Conservation (phyloP, 2,113 vertebrate species). For the Nematolebias whitei region DNA sequence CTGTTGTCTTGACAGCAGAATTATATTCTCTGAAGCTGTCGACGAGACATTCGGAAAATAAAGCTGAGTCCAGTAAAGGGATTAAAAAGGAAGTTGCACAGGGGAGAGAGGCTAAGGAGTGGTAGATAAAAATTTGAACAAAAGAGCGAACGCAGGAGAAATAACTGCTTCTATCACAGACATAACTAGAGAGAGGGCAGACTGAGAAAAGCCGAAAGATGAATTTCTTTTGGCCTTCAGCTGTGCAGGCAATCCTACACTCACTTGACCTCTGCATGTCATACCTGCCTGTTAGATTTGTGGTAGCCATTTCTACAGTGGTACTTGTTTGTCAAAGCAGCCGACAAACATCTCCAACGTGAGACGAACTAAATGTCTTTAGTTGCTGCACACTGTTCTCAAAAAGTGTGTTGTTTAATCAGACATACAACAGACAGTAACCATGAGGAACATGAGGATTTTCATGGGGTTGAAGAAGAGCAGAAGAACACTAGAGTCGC, state of each 20-base stretch:
- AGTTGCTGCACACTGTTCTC: not conserved
- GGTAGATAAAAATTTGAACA: conserved; percentile 20
- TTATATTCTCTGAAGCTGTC: conserved; percentile 51
- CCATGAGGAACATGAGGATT: no score
- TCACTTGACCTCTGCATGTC: conserved; percentile 38
- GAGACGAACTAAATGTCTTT: not conserved
- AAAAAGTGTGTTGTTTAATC: not conserved
- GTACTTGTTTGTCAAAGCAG: conserved; percentile 6
- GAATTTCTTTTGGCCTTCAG: conserved; percentile 41
- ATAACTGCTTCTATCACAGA: conserved; percentile 21
- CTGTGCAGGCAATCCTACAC: conserved; percentile 26
- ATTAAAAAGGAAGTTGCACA: conserved; percentile 33
- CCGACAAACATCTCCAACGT: conserved; percentile 2
- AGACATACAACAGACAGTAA: no score
- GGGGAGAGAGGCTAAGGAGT: conserved; percentile 26
- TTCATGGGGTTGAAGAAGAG: no score
- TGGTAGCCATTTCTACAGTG: not conserved
- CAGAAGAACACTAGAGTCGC: no score
- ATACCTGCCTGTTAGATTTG: conserved; percentile 20
- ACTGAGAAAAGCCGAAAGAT: conserved; percentile 24
- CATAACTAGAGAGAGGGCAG: not conserved
- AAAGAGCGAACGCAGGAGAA: conserved; percentile 33
- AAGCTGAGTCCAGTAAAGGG: conserved; percentile 22
- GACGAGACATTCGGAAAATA: conserved; percentile 45
- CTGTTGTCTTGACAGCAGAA: conserved; percentile 46